A percentile compares a stretch with the other conserved stretches of the same genome.
Evolutionary conservation across 2,113 vertebrate genomes (phyloP).

Genomic region (Agelaius phoeniceus): DNA sequence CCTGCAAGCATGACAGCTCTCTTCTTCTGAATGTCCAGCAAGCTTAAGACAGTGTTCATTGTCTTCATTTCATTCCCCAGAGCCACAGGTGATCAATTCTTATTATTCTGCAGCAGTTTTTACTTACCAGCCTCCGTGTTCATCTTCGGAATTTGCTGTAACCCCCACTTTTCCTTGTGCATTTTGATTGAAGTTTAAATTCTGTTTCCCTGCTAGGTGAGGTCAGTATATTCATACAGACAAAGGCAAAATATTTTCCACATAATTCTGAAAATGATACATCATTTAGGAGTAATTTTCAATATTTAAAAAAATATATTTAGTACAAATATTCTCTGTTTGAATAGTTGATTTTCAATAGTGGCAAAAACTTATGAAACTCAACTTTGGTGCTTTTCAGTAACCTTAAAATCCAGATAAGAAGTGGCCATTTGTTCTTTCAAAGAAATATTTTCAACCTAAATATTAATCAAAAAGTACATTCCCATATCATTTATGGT

Average conservation of each 20-base stretch:
- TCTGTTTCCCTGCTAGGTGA: neutral
- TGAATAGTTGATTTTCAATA: neutral
- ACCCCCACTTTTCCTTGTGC: neutral
- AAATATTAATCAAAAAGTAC: neutral
- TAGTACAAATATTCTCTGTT: neutral
- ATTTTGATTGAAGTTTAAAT: neutral
- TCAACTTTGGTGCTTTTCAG: neutral
- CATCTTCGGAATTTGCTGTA: neutral
- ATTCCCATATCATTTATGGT: neutral
- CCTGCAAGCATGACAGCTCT: neutral
- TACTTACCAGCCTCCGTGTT: neutral
- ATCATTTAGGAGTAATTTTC: neutral
- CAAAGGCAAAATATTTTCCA: neutral
- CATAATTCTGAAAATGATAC: neutral
- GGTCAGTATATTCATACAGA: neutral
- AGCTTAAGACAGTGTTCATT: constrained; percentile 3
- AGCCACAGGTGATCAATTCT: constrained; percentile 22
- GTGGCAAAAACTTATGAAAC: neutral
- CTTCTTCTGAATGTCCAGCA: neutral
- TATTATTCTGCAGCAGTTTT: neutral
- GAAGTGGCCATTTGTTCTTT: neutral
- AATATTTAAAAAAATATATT: neutral
- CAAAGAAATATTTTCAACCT: neutral
- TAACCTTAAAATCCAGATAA: neutral
- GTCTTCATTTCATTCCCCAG: constrained; percentile 4